Percentiles rank a stretch among this genome's conserved stretches.
Evolutionary conservation across 2,113 vertebrate genomes (phyloP).

Genomic region (Stomatorhinus ivindoensis): DNA sequence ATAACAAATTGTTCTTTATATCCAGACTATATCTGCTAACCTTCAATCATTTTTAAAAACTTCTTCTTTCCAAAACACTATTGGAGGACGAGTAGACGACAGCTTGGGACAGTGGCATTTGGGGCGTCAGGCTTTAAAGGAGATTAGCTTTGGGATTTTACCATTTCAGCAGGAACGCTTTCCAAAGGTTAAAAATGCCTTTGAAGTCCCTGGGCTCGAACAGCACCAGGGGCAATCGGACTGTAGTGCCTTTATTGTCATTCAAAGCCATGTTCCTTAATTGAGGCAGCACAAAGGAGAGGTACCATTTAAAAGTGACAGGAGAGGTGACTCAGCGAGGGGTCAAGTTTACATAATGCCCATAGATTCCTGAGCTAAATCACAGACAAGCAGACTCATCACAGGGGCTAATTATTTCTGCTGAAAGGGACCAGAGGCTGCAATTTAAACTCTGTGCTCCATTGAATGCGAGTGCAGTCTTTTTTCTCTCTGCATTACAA

Average conservation of each 20-base stretch:
- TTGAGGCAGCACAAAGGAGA: slow-evolving; percentile 53
- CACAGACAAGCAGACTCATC: slow-evolving; percentile 55
- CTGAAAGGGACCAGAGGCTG: slow-evolving; percentile 43
- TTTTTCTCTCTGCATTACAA: slow-evolving; percentile 51
- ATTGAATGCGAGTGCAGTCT: slow-evolving; percentile 50
- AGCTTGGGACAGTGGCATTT: slow-evolving; percentile 44
- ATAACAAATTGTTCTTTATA: not conserved
- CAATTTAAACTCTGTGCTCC: slow-evolving; percentile 57
- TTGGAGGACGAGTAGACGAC: not conserved
- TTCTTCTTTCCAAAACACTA: not conserved
- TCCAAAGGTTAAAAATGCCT: slow-evolving; percentile 62
- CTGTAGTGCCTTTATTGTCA: slow-evolving; percentile 59
- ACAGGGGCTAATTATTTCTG: slow-evolving; percentile 50
- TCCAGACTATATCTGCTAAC: not conserved
- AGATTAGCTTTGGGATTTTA: slow-evolving; percentile 67
- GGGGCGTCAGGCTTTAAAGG: slow-evolving; percentile 61
- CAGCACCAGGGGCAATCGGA: slow-evolving; percentile 62
- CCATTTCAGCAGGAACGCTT: slow-evolving; percentile 60
- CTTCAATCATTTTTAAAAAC: not conserved
- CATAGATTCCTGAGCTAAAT: slow-evolving; percentile 47
- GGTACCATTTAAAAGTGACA: slow-evolving; percentile 47
- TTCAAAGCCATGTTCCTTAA: slow-evolving; percentile 60
- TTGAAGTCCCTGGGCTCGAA: slow-evolving; percentile 60
- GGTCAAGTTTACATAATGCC: slow-evolving; percentile 47
- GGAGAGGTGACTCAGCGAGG: slow-evolving; percentile 25